Evolutionary conservation across 2,888 invertebrate species (phyloP), one percentile per base, ranked within the genome.

Genomic region (Nomada ruficornis): DNA sequence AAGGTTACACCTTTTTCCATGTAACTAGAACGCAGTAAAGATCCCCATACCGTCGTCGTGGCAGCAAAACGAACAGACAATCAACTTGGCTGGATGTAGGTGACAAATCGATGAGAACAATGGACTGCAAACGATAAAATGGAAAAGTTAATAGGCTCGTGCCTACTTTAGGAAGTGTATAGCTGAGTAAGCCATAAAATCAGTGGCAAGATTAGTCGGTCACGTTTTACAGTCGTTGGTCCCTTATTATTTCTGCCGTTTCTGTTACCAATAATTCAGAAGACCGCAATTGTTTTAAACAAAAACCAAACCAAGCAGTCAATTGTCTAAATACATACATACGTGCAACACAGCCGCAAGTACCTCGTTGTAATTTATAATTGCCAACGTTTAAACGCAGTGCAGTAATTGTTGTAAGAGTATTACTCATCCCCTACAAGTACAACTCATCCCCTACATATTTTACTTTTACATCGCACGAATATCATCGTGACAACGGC

Each of bases 61-160:
- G 18, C 18, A 47, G 13, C 52, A 23, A 10, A 59, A 18, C 26
- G 36, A 47, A 18, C 26, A 11, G 10, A 15, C 5, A n/a, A 18
- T 44, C 62, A 26, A 36, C 1, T 44, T 11, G 55, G 42, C 10
- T 42, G 59, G 26, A 29, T 44, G 55, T 54, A 80, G 71, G 80
- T 80, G 77, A 77, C 72, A 73, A 72, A 77, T 73, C 77, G 50
- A 20, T 55, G 29, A 42, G 77, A 64, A 80, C 77, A 80, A 80
- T 72, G 65, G 77, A 59, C 62, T 73, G 72, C 59, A 64, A 71
- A 72, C 50, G 68, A 77, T 68, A 55, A 77, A 80, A 71, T 47
- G 62, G 71, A 80, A 64, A 73, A 77, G 80, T 80, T 63, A 78
- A 78, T 68, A 55, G 57, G 47, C 50, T 42, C 57, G 65, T 36